Evolutionary conservation across 1,140 invertebrate genomes (phyloP), one percentile per base, ranked within the genome.

Genomic region (Tetraneura akinire): DNA sequence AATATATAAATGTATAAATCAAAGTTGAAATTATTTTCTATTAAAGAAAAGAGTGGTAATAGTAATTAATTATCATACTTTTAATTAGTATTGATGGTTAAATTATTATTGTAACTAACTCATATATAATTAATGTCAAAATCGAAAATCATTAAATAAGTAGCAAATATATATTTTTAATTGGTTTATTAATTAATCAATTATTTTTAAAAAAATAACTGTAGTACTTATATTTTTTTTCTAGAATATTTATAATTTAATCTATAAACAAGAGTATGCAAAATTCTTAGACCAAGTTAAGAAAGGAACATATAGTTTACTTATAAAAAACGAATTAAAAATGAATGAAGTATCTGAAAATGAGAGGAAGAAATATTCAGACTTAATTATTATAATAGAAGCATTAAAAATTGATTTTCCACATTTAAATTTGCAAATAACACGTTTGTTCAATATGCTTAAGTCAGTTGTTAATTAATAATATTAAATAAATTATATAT

Each of bases 321-420:
- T 51, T 21, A 71, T 71, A 26, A 71, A 71, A 71, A 29, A 23
- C 29, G 45, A 71, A 26, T 16, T 9, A 14, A 71, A 49, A 51
- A 71, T 71, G 21, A 49, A 51, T 9, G 68, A 71, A 71, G 47
- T 5, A 71, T 26, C 16, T 26, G 16, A 14, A 18, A 23, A 23
- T 9, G 23, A 47, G 8, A 1, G 23, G 23, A 29, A 29, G 26
- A 71, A 51, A 18, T 51, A 71, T 29, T 26, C 21, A 0, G 26
- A 71, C 4, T 23, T 71, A 26, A 47, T 51, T 51, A 49, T 14
- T 71, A 8, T 71, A 6, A 23, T 51, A 14, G 47, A 51, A 51
- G 23, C 3, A 29, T 71, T 71, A 47, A 71, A 51, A 71, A 71
- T 32, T 10, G 68, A 71, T 47, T 71, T 71, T 51, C 68, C 47